Conservation (phyloP, 2,888 invertebrate species). For the Lycophotia porphyrea region DNA sequence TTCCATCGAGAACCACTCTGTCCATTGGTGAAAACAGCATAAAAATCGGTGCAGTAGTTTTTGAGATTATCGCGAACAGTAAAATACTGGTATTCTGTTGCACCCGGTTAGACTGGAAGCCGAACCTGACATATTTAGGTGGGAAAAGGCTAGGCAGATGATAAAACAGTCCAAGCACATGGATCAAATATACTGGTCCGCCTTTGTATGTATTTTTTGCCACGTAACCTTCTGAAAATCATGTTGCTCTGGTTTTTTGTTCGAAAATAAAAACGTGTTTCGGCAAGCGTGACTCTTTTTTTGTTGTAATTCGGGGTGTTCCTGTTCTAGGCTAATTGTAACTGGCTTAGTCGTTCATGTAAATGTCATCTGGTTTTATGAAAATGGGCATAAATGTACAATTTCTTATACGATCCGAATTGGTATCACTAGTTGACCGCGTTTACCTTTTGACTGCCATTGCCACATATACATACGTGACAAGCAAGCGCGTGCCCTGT, state of each 20-base stretch:
- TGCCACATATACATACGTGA: too few species aligned
- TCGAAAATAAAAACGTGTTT: slow-evolving; percentile 7
- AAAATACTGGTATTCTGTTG: not conserved
- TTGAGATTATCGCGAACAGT: too few species aligned
- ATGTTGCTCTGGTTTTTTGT: slow-evolving; percentile 39
- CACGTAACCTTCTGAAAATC: slow-evolving; percentile 19
- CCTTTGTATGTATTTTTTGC: slow-evolving; percentile 40
- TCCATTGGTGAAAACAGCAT: too few species aligned
- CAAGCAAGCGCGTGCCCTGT: too few species aligned
- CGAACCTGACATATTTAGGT: not conserved
- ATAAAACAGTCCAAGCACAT: not conserved
- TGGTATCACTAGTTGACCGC: too few species aligned
- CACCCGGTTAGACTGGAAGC: not conserved
- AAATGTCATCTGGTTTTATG: not conserved
- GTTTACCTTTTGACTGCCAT: too few species aligned
- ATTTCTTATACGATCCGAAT: too few species aligned
- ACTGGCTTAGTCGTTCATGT: not conserved
- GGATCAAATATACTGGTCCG: not conserved
- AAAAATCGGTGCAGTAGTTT: too few species aligned
- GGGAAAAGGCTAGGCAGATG: not conserved
- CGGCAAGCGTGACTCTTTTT: slow-evolving; percentile 34
- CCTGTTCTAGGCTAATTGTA: not conserved
- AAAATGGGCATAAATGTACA: not conserved
- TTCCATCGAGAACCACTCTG: too few species aligned
- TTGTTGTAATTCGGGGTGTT: slow-evolving; percentile 10